Base-by-base conservation (phyloP, 1,140 invertebrate species). In the Zaprionus africanus region DNA sequence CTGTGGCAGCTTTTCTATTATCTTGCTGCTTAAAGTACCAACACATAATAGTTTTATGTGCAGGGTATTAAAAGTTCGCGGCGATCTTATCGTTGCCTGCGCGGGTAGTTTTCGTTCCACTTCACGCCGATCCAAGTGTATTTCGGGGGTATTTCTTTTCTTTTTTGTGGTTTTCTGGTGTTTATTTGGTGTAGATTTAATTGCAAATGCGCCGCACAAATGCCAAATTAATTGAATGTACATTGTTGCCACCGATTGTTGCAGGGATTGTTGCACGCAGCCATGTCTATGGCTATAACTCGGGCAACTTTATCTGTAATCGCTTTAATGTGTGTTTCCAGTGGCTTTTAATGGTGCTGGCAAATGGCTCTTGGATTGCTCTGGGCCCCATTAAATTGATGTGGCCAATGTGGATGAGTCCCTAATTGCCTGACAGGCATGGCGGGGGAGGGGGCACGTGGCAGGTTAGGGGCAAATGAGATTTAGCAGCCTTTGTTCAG, bases 311-410 rank as follows among this genome's bases (percentile, higher is more conserved):
- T 67, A 56, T 59, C 46, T 74, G 71, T 60, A 74, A 68, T 74
- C 64, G 64, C 65, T 78, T 84, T 84, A 84, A 84, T 84, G 79
- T 81, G 36, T 82, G 79, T 86, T 81, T 84, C 81, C 81, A 81
- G 65, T 86, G 75, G 76, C 71, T 82, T 86, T 85, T 86, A 86
- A 86, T 86, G 82, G 79, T 51, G 57, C 64, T 79, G 63, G 61
- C 66, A 69, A 82, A 86, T 86, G 66, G 79, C 34, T 86, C 69
- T 86, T 73, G 60, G 67, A 82, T 86, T 82, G 82, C 69, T 86
- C 75, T 71, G 46, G 67, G 77, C 67, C 72, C 72, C 77, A 82
- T 82, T 82, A 80, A 82, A 84, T 80, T 54, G 81, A 64, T 46
- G 65, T 77, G 51, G 63, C 53, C 49, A 80, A 78, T 24, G 58